Evolutionary conservation across 2,113 vertebrate genomes (phyloP).

Genomic region (Elachura formosa): DNA sequence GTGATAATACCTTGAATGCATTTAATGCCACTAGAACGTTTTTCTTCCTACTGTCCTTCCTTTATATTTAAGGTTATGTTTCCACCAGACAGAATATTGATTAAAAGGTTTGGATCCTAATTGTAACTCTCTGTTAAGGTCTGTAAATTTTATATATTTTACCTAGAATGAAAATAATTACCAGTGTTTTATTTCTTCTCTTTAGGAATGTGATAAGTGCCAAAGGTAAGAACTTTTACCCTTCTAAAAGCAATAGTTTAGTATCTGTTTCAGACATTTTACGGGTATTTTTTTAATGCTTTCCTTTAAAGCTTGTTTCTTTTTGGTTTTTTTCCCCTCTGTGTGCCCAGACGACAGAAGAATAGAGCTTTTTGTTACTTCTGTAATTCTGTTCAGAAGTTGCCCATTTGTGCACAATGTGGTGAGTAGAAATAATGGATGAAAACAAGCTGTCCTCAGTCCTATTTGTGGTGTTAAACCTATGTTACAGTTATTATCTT

Average conservation of each 20-base stretch:
- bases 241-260: neutral
- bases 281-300: neutral
- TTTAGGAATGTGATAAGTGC: conserved; percentile 97
- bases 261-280: neutral
- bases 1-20: neutral
- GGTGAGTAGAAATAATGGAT: conserved; percentile 77
- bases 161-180: conserved; percentile 15
- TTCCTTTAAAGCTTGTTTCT: neutral
- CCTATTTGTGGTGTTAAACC: neutral
- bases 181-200: conserved; percentile 23
- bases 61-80: neutral
- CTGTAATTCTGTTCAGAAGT: conserved; percentile 90
- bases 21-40: neutral
- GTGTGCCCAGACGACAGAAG: conserved; percentile 86
- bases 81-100: neutral
- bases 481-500: neutral
- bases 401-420: conserved; percentile 94
- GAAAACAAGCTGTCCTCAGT: neutral
- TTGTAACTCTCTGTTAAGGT: neutral
- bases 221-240: conserved; percentile 80
- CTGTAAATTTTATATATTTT: neutral
- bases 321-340: neutral
- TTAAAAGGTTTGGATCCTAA: neutral
- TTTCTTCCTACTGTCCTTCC: neutral
- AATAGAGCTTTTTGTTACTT: conserved; percentile 99